Evolutionary conservation across 1,140 invertebrate species (phyloP), one percentile per base, ranked within the genome.

Genomic region (Tetranychus cinnabarinus): DNA sequence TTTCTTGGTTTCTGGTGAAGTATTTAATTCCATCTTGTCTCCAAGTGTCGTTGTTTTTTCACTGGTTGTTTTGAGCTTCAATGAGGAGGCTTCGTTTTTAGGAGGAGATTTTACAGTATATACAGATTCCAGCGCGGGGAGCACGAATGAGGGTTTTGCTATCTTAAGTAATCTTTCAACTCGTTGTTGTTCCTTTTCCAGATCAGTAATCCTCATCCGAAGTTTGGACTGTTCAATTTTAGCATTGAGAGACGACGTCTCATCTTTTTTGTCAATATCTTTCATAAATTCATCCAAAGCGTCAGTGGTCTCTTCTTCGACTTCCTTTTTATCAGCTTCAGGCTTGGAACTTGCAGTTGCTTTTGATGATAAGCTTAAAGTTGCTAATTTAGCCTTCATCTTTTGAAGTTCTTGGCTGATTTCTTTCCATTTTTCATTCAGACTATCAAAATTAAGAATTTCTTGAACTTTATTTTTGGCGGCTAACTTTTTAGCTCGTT

Each of bases 151-250:
- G 36, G 63, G 63, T 55, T 64, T 59, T n/a, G 63, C 60, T 8
- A 64, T 31, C 37, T 64, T 47, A 31, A 64, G 54, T 23, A 64
- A 37, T 60, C 56, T 59, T 63, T 64, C 61, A 1, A 64, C 13
- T 47, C 60, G 46, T 39, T 8, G 10, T 31, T 64, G 60, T 48
- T 64, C 61, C 45, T 48, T 56, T 46, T 64, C 63, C 0, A 64
- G 23, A 23, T 55, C 31, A 13, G 56, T 47, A 6, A 64, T 62
- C 47, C 56, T 47, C 33, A 60, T 59, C 37, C 54, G n/a, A 10
- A 64, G 12, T 39, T 63, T 62, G 1, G 63, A 62, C 56, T 64
- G 64, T 56, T 64, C 56, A 60, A 64, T 63, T 60, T 64, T 64
- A 23, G 45, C 52, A 59, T 63, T 59, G 4, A 64, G 13, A 37